A percentile compares a stretch with the other conserved stretches of the same genome.
Evolutionary conservation across 2,113 vertebrate species (phyloP).

Genomic region (Neogale vison): DNA sequence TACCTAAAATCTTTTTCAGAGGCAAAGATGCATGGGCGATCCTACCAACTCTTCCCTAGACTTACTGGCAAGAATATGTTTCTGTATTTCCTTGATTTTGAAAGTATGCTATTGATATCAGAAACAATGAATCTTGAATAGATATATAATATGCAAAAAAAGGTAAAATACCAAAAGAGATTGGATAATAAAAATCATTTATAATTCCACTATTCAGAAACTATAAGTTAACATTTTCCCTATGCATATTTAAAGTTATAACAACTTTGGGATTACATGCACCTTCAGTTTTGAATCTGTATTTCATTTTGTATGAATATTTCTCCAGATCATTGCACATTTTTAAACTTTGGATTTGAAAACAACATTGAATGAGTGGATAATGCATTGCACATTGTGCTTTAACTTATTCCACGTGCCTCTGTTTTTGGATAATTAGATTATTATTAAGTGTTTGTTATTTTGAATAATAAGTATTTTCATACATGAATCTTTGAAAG

Average conservation of each 20-base stretch:
- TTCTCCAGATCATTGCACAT: not conserved
- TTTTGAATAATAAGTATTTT: not conserved
- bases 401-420: not conserved
- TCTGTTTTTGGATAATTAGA: not conserved
- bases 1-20: not conserved
- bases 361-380: not conserved
- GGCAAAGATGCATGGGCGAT: not conserved
- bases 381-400: not conserved
- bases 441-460: not conserved
- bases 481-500: not conserved
- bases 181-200: not conserved
- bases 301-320: constrained; percentile 24
- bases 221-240: not conserved
- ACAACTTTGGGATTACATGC: not conserved
- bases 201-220: not conserved
- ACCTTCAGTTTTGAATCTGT: not conserved
- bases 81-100: constrained; percentile 36
- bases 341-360: constrained; percentile 19
- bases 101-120: not conserved
- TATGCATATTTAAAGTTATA: not conserved
- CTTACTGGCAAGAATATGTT: not conserved
- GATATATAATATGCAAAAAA: not conserved
- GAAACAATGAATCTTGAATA: constrained; percentile 5
- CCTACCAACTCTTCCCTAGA: not conserved
- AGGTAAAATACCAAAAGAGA: not conserved